These are phyloP conservation scores for Eulithis prunata DNA, from an alignment of 2,888 invertebrate species.

Conservation along the genomic window DNA sequence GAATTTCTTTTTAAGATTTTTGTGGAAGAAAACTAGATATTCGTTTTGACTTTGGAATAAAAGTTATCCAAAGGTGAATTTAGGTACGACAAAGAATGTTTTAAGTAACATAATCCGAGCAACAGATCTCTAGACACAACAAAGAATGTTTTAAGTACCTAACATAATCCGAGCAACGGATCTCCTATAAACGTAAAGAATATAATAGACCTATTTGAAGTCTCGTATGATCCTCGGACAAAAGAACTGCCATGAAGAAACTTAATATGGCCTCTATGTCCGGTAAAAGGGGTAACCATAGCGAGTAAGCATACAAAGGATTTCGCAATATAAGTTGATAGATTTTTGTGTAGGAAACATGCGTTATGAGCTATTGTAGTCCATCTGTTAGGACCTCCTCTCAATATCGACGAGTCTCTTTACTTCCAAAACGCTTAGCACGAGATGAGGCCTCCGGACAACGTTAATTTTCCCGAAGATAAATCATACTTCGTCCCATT, in stretches of 20 bases:
- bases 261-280: constrained; percentile 8
- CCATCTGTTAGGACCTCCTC: too few relatives aligned
- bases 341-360: too few relatives aligned
- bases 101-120: background rate
- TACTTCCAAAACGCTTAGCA: too few relatives aligned
- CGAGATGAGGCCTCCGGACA: too few relatives aligned
- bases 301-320: constrained; percentile 8
- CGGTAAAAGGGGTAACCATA: constrained; percentile 16
- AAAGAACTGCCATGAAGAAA: constrained; percentile 20
- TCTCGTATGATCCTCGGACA: constrained; percentile 13
- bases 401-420: too few relatives aligned
- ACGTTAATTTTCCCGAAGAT: too few relatives aligned
- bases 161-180: constrained; percentile 4
- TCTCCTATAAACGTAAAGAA: background rate
- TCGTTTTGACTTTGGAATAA: too few relatives aligned
- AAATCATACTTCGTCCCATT: too few relatives aligned
- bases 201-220: background rate
- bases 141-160: constrained; percentile 10
- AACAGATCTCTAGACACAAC: background rate
- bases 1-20: too few relatives aligned
- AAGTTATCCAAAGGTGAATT: too few relatives aligned
- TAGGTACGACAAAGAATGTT: constrained; percentile 2
- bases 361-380: too few relatives aligned
- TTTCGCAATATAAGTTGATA: background rate
- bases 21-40: too few relatives aligned